phyloP scores from a whole-genome alignment of 2,888 invertebrate species.

The Eupeodes luniger region DNA sequence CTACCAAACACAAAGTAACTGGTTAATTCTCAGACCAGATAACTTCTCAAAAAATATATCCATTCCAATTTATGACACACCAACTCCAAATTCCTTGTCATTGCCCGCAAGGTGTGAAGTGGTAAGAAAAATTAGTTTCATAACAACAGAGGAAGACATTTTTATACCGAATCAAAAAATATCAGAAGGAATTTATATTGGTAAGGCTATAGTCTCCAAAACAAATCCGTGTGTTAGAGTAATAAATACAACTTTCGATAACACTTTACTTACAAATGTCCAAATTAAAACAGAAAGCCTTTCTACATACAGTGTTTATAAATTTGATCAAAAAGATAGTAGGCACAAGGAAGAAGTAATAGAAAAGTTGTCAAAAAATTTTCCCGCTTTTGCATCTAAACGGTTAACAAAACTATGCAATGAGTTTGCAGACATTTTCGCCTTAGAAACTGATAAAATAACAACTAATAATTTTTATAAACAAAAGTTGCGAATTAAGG shows the following conservation, averaged over 20 bases:
- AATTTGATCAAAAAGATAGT: not conserved
- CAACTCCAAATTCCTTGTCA: not conserved
- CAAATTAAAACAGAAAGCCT: slow-evolving; percentile 27
- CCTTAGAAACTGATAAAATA: slow-evolving; percentile 22
- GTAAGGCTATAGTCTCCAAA: not conserved
- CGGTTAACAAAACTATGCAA: slow-evolving; percentile 4
- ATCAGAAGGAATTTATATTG: slow-evolving; percentile 20
- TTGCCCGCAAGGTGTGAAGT: slow-evolving; percentile 30
- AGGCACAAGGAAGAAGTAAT: not conserved
- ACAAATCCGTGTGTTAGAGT: slow-evolving; percentile 4
- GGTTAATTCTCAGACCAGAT: not conserved
- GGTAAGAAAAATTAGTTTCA: not conserved
- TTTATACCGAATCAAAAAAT: slow-evolving; percentile 23
- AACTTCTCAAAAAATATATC: slow-evolving; percentile 9
- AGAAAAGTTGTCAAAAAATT: slow-evolving; percentile 21
- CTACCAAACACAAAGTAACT: slow-evolving; percentile 1
- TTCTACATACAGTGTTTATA: not conserved
- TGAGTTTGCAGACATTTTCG: slow-evolving; percentile 11
- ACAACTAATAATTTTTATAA: slow-evolving; percentile 77
- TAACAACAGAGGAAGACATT: slow-evolving; percentile 3
- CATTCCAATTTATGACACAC: not conserved
- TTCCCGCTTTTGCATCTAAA: slow-evolving; percentile 2
- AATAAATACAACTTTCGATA: slow-evolving; percentile 17
- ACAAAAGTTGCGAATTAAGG: slow-evolving; percentile 72
- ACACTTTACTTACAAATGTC: not conserved